A percentile compares a stretch with the other conserved stretches of the same genome.
phyloP scores from a whole-genome alignment of 2,888 invertebrate genomes.

The Trissonchulus latispiculum region DNA sequence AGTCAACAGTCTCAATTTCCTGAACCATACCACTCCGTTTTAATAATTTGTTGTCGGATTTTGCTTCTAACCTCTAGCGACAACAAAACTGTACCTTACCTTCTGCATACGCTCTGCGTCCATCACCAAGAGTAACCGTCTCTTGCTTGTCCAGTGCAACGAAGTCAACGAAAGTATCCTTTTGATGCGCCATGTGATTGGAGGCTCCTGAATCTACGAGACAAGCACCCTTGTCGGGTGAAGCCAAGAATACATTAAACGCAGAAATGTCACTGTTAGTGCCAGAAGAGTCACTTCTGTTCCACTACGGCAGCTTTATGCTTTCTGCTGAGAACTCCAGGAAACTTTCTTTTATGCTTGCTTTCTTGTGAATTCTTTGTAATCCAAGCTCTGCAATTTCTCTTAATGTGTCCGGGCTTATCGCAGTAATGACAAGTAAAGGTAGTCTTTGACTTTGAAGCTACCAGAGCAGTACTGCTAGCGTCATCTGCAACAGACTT shows the following conservation, averaged over 20 bases:
- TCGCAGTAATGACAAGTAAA: neutral
- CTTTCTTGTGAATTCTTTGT: neutral
- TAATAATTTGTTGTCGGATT: too few species aligned
- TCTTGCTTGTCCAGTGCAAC: neutral
- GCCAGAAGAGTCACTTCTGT: neutral
- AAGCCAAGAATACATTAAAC: neutral
- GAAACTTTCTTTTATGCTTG: neutral
- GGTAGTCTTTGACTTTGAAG: neutral
- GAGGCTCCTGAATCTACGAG: neutral
- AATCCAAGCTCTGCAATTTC: neutral
- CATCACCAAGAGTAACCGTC: neutral
- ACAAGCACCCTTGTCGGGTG: neutral
- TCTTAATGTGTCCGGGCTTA: neutral
- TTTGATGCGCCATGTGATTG: neutral
- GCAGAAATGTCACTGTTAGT: neutral
- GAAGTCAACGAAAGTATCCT: neutral
- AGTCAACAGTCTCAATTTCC: neutral
- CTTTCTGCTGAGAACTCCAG: neutral
- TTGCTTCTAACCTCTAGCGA: too few species aligned
- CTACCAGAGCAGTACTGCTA: neutral
- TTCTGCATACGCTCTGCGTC: neutral
- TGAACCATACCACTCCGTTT: neutral
- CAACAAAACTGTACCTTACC: neutral
- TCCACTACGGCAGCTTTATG: neutral
- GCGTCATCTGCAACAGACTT: neutral